Base-by-base conservation (phyloP, 1,140 invertebrate genomes). In the Streblospio benedicti region DNA sequence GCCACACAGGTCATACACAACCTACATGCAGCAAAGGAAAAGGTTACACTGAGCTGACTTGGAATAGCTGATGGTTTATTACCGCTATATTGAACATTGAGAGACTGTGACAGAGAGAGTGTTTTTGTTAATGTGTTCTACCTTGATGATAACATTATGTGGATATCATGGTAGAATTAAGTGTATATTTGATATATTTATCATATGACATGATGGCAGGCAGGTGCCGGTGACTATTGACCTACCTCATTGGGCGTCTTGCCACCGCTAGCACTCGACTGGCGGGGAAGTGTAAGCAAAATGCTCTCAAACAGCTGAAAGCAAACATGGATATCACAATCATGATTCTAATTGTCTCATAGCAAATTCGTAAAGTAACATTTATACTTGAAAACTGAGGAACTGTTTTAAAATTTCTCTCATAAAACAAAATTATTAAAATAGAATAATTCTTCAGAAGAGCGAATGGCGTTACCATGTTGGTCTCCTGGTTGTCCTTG, bases 211-310 rank as follows among this genome's bases (percentile, higher is more conserved):
- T n/a, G n/a, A n/a, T n/a, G n/a, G n/a, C n/a, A n/a, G n/a, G n/a
- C n/a, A n/a, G n/a, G n/a, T n/a, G n/a, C n/a, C n/a, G n/a, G n/a
- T n/a, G n/a, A n/a, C n/a, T n/a, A n/a, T n/a, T n/a, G n/a, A n/a
- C n/a, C n/a, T n/a, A n/a, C n/a, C 16, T 73, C 68, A 1, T 65
- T 72, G 30, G 76, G 70, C 31, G 71, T 71, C 63, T 75, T 73
- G 25, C 73, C 75, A 25, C 55, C 56, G 53, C 69, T 69, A 51
- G 78, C 83, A 60, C 73, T 79, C 12, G 79, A 79, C 38, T 82
- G 83, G 81, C 64, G 84, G 77, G 71, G 87, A 69, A 91, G 87
- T 0, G 89, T 90, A 31, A 87, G 71, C 57, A 92, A 73, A 60
- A 87, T 85, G 23, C 86, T 86, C 50, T 82, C 78, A 57, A 93